Percentiles rank a stretch among this genome's conserved stretches.
Conservation (phyloP, 2,797 vertebrate genomes). For the Lindbergichthys nudifrons region DNA sequence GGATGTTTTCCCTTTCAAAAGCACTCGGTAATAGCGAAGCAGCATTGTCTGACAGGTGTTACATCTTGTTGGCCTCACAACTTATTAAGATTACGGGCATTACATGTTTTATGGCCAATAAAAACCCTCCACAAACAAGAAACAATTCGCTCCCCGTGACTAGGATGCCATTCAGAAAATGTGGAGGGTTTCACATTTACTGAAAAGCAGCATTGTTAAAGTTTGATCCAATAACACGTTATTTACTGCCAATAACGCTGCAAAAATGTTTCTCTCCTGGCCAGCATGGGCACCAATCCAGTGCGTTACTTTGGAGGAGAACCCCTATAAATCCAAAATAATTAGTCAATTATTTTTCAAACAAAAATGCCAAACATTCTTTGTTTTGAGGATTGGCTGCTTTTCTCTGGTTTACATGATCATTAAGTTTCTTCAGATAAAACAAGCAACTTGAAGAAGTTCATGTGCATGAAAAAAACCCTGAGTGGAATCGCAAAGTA, state of each 20-base stretch:
- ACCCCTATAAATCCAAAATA: background rate
- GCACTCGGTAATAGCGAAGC: conserved; percentile 31
- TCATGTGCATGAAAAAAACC: background rate
- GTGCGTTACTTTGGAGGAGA: conserved; percentile 1
- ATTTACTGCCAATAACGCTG: background rate
- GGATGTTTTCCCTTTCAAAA: conserved; percentile 27
- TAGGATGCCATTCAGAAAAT: conserved; percentile 48
- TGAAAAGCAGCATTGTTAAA: conserved; percentile 54
- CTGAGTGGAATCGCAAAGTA: background rate
- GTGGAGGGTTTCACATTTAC: conserved; percentile 22
- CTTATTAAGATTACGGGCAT: conserved; percentile 40
- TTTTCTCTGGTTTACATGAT: background rate
- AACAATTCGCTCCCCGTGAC: conserved; percentile 55
- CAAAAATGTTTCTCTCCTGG: background rate
- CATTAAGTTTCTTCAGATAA: background rate
- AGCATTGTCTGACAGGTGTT: conserved; percentile 31
- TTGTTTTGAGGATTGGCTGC: background rate
- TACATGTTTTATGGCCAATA: conserved; percentile 50
- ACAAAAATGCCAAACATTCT: background rate
- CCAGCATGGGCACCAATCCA: background rate
- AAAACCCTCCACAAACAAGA: conserved; percentile 50
- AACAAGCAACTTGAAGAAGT: background rate
- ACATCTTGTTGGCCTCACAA: conserved; percentile 20
- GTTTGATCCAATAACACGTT: conserved; percentile 17
- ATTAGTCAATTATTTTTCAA: background rate